A percentile compares a stretch with the other conserved stretches of the same genome.
phyloP scores from a whole-genome alignment of 2,888 invertebrate species.

The Drosophila formosana region DNA sequence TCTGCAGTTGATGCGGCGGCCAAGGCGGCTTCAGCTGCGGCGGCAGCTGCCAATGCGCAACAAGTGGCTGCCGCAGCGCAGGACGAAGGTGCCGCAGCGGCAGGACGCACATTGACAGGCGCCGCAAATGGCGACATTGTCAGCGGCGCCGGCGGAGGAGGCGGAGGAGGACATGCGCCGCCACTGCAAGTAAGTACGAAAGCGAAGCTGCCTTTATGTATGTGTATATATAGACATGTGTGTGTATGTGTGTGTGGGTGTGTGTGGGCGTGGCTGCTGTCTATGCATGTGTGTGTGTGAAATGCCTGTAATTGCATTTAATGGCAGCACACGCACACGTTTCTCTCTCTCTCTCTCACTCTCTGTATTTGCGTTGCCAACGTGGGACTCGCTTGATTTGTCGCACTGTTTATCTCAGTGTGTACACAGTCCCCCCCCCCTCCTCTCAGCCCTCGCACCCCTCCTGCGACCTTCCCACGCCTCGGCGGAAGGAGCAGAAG shows the following conservation, averaged over 20 bases:
- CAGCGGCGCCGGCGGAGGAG: constrained; percentile 50
- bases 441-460: too few species aligned
- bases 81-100: constrained; percentile 70
- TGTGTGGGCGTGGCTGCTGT: constrained; percentile 18
- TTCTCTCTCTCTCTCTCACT: neutral
- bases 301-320: constrained; percentile 72
- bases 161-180: constrained; percentile 86
- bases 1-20: constrained; percentile 81
- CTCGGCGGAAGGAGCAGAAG: neutral
- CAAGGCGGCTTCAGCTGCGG: constrained; percentile 62
- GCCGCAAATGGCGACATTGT: constrained; percentile 88
- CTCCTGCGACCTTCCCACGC: neutral
- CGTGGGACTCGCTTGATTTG: constrained; percentile 63
- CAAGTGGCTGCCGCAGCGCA: constrained; percentile 81
- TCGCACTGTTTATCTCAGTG: constrained; percentile 51
- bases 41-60: constrained; percentile 68
- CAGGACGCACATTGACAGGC: constrained; percentile 84
- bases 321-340: constrained; percentile 43
- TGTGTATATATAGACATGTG: too few species aligned
- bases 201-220: neutral
- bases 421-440: neutral
- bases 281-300: constrained; percentile 41
- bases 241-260: neutral
- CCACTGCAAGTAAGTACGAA: constrained; percentile 86
- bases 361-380: constrained; percentile 27